Evolutionary conservation across 2,888 invertebrate genomes (phyloP).

Genomic region (Tinea pellionella): DNA sequence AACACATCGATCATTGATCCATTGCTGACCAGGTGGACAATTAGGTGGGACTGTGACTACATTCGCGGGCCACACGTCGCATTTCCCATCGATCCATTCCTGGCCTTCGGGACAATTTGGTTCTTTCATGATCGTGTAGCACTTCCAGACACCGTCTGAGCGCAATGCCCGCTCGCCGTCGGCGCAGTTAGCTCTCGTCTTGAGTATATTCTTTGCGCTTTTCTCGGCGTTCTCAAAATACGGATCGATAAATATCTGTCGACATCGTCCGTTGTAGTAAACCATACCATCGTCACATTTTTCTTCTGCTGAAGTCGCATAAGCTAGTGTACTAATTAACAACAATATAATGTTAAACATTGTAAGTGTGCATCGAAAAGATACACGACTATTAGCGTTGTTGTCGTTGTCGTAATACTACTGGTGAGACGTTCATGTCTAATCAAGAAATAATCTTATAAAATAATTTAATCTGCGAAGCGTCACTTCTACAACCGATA

Average conservation of each 20-base stretch:
- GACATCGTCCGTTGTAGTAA: neutral
- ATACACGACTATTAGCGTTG: no score
- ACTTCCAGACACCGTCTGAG: constrained; percentile 18
- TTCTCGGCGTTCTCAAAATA: neutral
- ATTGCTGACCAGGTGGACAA: constrained; percentile 14
- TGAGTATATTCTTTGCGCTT: neutral
- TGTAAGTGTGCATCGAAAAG: no score
- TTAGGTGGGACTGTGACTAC: constrained; percentile 16
- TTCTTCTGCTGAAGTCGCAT: neutral
- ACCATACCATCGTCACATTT: neutral
- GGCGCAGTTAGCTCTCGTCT: neutral
- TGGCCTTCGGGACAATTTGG: constrained; percentile 26
- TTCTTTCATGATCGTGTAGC: constrained; percentile 19
- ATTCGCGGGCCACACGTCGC: constrained; percentile 16
- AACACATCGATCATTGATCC: constrained; percentile 14
- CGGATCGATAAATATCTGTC: neutral
- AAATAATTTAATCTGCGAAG: neutral
- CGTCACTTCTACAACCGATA: neutral
- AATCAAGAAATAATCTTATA: neutral
- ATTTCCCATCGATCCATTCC: constrained; percentile 21
- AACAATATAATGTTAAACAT: neutral
- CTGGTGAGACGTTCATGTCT: neutral
- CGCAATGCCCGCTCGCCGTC: neutral
- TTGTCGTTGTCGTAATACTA: neutral
- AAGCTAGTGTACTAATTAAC: neutral